These are phyloP conservation scores for Aplysina aerophoba DNA, from an alignment of 37 sponge, comb jelly and placozoan species.

Conservation along the genomic window DNA sequence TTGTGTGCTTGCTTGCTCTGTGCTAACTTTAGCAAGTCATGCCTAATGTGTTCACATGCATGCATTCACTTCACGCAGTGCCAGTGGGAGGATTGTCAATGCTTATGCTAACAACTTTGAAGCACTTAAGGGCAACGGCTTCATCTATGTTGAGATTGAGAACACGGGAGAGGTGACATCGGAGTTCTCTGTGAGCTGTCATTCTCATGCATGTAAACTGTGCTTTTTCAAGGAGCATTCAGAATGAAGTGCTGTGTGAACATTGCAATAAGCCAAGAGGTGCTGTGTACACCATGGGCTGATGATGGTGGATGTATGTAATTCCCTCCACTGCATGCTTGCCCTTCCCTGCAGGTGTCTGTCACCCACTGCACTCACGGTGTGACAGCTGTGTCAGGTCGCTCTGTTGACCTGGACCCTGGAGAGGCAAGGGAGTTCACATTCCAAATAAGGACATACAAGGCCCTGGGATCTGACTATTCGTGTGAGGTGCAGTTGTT, in stretches of 20 bases:
- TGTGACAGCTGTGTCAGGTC: slow-evolving; percentile 26
- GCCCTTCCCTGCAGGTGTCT: slow-evolving; percentile 7
- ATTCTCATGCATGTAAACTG: no score
- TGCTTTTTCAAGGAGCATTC: no score
- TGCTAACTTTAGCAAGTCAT: background rate
- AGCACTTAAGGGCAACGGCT: slow-evolving; percentile 41
- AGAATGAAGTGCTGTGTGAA: no score
- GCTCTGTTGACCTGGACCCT: slow-evolving; percentile 44
- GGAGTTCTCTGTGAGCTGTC: slow-evolving; percentile 51
- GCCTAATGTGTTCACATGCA: background rate
- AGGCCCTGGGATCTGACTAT: slow-evolving; percentile 15
- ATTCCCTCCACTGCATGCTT: no score
- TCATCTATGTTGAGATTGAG: slow-evolving; percentile 60
- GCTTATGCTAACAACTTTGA: slow-evolving; percentile 47
- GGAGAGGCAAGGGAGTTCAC: slow-evolving; percentile 38
- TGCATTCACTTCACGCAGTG: background rate
- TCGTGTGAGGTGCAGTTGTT: slow-evolving; percentile 77
- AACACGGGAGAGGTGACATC: slow-evolving; percentile 73
- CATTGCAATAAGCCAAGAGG: no score
- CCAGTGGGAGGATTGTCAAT: slow-evolving; percentile 65
- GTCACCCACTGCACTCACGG: slow-evolving; percentile 54
- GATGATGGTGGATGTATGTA: no score
- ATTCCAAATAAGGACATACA: slow-evolving; percentile 47
- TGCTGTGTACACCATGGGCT: no score
- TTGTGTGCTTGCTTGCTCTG: background rate